phyloP scores from a whole-genome alignment of 2,888 invertebrate species.

The Nineta flava region DNA sequence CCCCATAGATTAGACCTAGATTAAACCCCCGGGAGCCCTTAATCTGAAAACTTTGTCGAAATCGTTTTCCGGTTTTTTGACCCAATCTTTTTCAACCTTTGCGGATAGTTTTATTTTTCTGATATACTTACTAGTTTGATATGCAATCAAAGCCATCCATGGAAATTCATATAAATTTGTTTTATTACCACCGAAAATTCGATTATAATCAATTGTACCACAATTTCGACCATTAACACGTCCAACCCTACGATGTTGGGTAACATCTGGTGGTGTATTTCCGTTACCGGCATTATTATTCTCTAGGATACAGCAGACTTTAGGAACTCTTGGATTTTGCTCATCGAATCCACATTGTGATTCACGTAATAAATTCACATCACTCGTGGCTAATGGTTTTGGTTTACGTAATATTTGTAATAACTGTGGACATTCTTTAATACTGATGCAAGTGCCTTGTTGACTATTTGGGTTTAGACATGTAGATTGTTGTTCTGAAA shows the following conservation, averaged over 20 bases:
- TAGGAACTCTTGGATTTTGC: conserved; percentile 17
- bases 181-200: conserved; percentile 43
- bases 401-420: not conserved
- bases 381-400: not conserved
- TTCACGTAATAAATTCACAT: conserved; percentile 20
- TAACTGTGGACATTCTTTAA: conserved; percentile 1
- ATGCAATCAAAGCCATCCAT: conserved; percentile 61
- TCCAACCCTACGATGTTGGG: conserved; percentile 24
- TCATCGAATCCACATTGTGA: conserved; percentile 31
- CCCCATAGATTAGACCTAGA: too few relatives aligned
- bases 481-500: not conserved
- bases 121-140: conserved; percentile 21
- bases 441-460: conserved; percentile 7
- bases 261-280: conserved; percentile 22
- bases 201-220: conserved; percentile 35
- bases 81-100: not conserved
- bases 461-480: conserved; percentile 9
- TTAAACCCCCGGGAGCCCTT: too few relatives aligned
- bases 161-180: conserved; percentile 50
- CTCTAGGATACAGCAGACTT: conserved; percentile 25
- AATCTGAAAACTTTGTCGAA: too few relatives aligned
- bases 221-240: conserved; percentile 31
- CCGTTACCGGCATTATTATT: conserved; percentile 8
- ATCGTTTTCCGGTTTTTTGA: too few relatives aligned
- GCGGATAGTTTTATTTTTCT: not conserved